Conservation (phyloP, 2,797 vertebrate species). For the Myotis myotis region DNA sequence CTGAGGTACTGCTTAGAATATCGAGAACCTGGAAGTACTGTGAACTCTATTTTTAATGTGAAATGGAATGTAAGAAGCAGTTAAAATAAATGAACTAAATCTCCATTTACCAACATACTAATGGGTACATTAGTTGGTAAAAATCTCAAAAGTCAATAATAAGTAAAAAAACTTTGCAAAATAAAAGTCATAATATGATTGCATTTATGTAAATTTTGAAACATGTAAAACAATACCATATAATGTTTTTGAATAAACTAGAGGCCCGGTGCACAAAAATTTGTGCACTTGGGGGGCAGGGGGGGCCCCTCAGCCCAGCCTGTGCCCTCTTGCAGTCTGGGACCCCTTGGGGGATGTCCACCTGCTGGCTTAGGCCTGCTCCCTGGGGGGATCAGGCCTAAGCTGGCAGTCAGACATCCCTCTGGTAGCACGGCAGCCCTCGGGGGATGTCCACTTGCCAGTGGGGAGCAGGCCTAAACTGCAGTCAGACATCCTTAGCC, state of each 20-base stretch:
- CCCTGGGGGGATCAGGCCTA: too few relatives aligned
- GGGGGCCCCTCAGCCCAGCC: too few relatives aligned
- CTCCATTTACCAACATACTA: not conserved
- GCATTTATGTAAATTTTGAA: slow-evolving; percentile 25
- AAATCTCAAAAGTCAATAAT: slow-evolving; percentile 32
- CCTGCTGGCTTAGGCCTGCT: too few relatives aligned
- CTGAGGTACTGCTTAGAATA: not conserved
- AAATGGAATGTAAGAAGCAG: not conserved
- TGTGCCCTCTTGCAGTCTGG: too few relatives aligned
- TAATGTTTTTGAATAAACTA: not conserved
- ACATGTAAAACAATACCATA: not conserved
- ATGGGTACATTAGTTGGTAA: not conserved
- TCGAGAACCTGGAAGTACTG: not conserved
- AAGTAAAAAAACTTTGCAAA: slow-evolving; percentile 25
- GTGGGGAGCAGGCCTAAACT: too few relatives aligned
- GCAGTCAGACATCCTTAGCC: too few relatives aligned
- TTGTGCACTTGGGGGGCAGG: too few relatives aligned
- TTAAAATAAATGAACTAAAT: not conserved
- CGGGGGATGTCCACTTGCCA: too few relatives aligned
- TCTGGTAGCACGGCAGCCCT: too few relatives aligned
- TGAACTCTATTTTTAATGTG: not conserved
- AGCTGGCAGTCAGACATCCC: too few relatives aligned
- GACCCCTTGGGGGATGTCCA: too few relatives aligned
- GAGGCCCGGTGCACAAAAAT: too few relatives aligned
- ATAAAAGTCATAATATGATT: not conserved